Base-by-base conservation (phyloP, 2,797 vertebrate genomes). In the Epinephelus coioides region DNA sequence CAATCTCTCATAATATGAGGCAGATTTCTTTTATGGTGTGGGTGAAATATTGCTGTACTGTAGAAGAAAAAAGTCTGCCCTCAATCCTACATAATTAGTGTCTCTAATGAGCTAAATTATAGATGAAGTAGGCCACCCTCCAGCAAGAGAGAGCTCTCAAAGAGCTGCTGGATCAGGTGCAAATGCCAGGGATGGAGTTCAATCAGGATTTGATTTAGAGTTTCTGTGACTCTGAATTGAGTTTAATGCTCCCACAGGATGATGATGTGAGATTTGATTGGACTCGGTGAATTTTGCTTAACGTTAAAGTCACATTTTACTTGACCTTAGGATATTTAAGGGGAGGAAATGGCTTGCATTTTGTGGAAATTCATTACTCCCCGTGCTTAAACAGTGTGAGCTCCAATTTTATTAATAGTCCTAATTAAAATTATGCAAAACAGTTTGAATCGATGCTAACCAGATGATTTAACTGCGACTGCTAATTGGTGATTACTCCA, bases 61-160 rank as follows among this genome's bases (percentile, higher is more conserved):
- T 77, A 18, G 21, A 72, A 50, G 27, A 8, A 61, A 61, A 68
- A 83, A 73, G 51, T 11, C 55, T 72, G 85, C 73, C 84, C 89
- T 87, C 66, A 25, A 84, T 88, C 70, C 47, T 49, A 63, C 78
- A 81, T 92, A 89, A 93, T 93, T 88, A 91, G 82, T 64, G 76
- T 78, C 69, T 68, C 73, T 89, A 90, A 93, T 89, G 78, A 90
- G 76, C 57, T 94, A 84, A 93, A 94, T 94, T 87, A 94, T 93
- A 85, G 66, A 93, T 93, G 87, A 92, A 90, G 88, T 87, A 88
- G 92, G 86, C 78, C 80, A 75, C 85, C 89, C 85, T 87, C 85
- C 10, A 79, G 83, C 85, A 76, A 73, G 71, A 73, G 19, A 1
- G 74, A 71, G 73, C 82, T 65, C 17, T 11, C 63, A 73, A 49